phyloP scores from a whole-genome alignment of 35 echinoderm and acorn worm genomes.

The Chiridota heheva region DNA sequence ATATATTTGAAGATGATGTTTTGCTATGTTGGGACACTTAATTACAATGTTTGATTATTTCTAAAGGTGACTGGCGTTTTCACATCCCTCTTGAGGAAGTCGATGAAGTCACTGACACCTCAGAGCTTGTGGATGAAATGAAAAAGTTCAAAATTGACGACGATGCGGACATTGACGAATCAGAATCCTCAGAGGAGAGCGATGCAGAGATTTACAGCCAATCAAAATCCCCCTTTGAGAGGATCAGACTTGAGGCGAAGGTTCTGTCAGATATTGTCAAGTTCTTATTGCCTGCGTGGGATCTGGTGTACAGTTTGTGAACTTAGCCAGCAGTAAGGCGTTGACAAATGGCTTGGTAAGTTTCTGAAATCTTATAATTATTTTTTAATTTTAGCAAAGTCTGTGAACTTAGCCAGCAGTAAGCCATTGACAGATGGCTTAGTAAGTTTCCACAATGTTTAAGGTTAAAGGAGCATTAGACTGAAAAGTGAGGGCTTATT shows the following conservation, averaged over 20 bases:
- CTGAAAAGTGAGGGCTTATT: too few species aligned
- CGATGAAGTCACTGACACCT: neutral
- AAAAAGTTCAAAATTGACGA: conserved; percentile 61
- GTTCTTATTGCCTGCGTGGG: conserved; percentile 83
- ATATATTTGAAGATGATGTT: too few species aligned
- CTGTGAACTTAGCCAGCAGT: conserved; percentile 57
- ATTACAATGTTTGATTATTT: neutral
- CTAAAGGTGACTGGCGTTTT: conserved; percentile 86
- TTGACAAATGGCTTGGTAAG: conserved; percentile 88
- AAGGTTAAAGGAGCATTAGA: too few species aligned
- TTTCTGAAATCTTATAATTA: neutral
- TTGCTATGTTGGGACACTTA: neutral
- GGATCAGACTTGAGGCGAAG: conserved; percentile 74
- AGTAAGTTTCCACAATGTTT: conserved; percentile 62
- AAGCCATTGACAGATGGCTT: conserved; percentile 76
- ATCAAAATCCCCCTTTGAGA: conserved; percentile 17
- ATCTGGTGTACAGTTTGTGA: conserved; percentile 61
- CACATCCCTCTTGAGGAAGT: conserved; percentile 33
- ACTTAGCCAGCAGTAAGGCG: conserved; percentile 69
- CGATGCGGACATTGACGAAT: conserved; percentile 95
- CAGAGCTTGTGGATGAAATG: conserved; percentile 41
- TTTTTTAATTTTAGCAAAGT: conserved; percentile 72
- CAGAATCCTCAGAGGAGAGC: conserved; percentile 79
- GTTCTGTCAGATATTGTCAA: conserved; percentile 76
- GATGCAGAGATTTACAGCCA: conserved; percentile 39